Percentiles rank a stretch among this genome's conserved stretches.
Conservation (phyloP, 2,113 vertebrate genomes). For the Rhabdornis inornatus region DNA sequence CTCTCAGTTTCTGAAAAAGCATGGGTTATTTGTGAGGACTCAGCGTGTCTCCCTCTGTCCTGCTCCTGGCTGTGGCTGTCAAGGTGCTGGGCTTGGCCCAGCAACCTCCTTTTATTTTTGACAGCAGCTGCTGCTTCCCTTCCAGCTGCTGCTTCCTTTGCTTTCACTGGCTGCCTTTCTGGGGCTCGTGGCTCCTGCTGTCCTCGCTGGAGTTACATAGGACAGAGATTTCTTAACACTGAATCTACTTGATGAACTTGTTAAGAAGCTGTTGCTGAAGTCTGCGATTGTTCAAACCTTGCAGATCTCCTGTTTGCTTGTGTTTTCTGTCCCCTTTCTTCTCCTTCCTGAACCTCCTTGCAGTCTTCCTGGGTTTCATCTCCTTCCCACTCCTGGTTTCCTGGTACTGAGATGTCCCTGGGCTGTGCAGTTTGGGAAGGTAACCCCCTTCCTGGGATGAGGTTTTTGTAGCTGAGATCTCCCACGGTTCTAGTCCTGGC, state of each 20-base stretch:
- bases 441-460: not conserved
- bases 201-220: not conserved
- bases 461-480: not conserved
- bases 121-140: not conserved
- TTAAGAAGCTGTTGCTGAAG: not conserved
- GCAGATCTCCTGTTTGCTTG: not conserved
- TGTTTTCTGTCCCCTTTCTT: not conserved
- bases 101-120: not conserved
- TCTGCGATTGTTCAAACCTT: not conserved
- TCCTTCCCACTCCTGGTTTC: not conserved
- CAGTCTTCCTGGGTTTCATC: not conserved
- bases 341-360: not conserved
- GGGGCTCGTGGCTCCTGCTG: rapidly evolving
- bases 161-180: not conserved
- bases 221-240: not conserved
- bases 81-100: not conserved
- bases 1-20: not conserved
- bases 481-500: not conserved
- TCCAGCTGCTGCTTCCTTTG: not conserved
- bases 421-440: not conserved
- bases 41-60: not conserved
- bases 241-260: not conserved
- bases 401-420: not conserved
- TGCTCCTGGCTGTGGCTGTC: not conserved
- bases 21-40: not conserved